Conservation (phyloP, 2,797 vertebrate genomes). For the Buphagus erythrorhynchus region DNA sequence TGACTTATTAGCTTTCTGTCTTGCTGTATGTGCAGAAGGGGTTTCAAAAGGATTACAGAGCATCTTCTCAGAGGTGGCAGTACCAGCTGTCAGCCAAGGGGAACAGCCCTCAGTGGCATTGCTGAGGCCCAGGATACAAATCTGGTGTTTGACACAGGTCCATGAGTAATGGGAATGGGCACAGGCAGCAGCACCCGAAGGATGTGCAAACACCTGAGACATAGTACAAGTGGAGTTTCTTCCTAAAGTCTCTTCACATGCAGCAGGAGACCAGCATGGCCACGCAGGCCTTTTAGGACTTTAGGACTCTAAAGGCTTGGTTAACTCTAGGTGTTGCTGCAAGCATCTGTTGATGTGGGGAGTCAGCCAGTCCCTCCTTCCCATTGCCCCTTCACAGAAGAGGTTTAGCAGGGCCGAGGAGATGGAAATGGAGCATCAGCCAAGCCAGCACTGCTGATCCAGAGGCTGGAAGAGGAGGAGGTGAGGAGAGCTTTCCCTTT, state of each 20-base stretch:
- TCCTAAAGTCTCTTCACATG: accelerated
- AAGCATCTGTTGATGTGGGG: neutral
- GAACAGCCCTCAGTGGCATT: no score
- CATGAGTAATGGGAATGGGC: accelerated
- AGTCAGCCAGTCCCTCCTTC: neutral
- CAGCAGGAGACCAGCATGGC: accelerated
- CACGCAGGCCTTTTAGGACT: neutral
- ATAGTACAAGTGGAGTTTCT: accelerated
- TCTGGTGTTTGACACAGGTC: accelerated
- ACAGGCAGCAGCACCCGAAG: accelerated
- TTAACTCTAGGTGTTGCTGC: neutral
- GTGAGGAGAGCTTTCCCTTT: neutral
- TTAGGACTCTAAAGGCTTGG: neutral
- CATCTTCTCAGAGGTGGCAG: accelerated
- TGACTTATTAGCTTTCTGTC: neutral
- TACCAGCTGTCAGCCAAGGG: no score
- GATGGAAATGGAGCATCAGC: neutral
- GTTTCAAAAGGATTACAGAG: neutral
- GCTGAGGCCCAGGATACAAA: neutral
- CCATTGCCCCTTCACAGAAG: accelerated
- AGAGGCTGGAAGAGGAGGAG: neutral
- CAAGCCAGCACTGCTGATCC: accelerated
- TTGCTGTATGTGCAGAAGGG: neutral
- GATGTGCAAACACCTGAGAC: neutral
- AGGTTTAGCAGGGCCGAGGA: accelerated